Percentiles rank a stretch among this genome's conserved stretches.
These are phyloP conservation scores for Brenthis hecate DNA, from an alignment of 2,888 invertebrate species.

Conservation along the genomic window DNA sequence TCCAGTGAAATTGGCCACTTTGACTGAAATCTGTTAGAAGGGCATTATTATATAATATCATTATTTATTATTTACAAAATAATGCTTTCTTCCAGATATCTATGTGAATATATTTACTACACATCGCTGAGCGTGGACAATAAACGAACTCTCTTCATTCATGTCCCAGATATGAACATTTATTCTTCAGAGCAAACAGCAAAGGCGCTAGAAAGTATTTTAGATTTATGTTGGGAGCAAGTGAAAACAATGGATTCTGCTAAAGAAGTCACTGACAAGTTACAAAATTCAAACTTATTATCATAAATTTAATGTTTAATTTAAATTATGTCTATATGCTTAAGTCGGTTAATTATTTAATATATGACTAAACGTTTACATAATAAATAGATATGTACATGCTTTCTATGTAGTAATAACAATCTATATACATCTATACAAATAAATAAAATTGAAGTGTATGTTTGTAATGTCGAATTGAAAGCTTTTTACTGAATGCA, in stretches of 20 bases:
- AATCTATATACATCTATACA: no score
- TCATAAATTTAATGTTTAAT: conserved; percentile 5
- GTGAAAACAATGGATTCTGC: conserved; percentile 47
- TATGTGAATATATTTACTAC: conserved; percentile 93
- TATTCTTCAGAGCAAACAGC: conserved; percentile 84
- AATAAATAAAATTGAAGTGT: no score
- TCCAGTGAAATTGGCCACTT: no score
- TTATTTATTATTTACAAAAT: not conserved
- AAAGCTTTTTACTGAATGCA: no score
- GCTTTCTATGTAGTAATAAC: no score
- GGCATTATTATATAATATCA: no score
- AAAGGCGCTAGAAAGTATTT: conserved; percentile 67
- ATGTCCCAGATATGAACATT: conserved; percentile 87
- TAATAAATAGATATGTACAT: no score
- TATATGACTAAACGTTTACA: no score
- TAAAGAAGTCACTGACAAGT: conserved; percentile 45
- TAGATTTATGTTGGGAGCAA: conserved; percentile 62
- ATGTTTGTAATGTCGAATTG: no score
- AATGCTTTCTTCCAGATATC: conserved; percentile 79
- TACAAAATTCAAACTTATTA: conserved; percentile 40
- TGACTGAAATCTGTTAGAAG: no score
- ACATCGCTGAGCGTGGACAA: conserved; percentile 86
- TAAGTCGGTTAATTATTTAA: no score
- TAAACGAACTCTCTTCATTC: conserved; percentile 86
- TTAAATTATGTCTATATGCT: no score